Evolutionary conservation across 2,113 vertebrate species (phyloP), one percentile per base, ranked within the genome.

Genomic region (Laticauda colubrina): DNA sequence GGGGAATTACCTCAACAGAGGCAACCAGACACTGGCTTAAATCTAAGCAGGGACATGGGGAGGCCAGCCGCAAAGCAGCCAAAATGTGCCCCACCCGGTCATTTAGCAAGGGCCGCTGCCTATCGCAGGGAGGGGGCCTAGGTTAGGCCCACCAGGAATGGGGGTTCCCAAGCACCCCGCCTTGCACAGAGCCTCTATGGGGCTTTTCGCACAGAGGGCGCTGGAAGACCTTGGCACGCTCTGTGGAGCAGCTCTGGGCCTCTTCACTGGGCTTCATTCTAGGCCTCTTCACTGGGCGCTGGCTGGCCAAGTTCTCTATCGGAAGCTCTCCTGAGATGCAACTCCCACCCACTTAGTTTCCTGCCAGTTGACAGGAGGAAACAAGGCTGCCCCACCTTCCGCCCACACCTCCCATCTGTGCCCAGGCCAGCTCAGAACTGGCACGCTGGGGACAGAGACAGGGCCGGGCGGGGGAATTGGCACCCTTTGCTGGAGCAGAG

Each of bases 311-410:
- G 69, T 81, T 81, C 15, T 75, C n/a, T 15, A 8, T 39, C 15
- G 0, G 15, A 75, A 75, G 69, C 15, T 75, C n/a, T 34, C n/a
- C 69, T 1, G n/a, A 20, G 69, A 39, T 2, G 6, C 15, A 0
- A n/a, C 15, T 8, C 5, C 15, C 69, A 39, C n/a, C 69, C 69
- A 75, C 2, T 34, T 18, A 8, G 5, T 39, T 39, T 81, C 6
- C n/a, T 18, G n/a, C 69, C 1, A 0, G 15, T 81, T 39, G n/a
- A 8, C 64, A 75, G 64, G 29, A 69, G 64, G 64, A 75, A 75
- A 18, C 14, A 2, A 75, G 14, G 29, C n/a, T 34, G 14, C n/a
- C 64, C 64, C 64, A 34, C 64, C 64, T 75, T 34, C 64, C 5
- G 5, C n/a, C 15, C 1, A 20, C 15, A 15, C n/a, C 14, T 39